Base-by-base conservation (phyloP, 2,797 vertebrate species). In the Remorina albescens region DNA sequence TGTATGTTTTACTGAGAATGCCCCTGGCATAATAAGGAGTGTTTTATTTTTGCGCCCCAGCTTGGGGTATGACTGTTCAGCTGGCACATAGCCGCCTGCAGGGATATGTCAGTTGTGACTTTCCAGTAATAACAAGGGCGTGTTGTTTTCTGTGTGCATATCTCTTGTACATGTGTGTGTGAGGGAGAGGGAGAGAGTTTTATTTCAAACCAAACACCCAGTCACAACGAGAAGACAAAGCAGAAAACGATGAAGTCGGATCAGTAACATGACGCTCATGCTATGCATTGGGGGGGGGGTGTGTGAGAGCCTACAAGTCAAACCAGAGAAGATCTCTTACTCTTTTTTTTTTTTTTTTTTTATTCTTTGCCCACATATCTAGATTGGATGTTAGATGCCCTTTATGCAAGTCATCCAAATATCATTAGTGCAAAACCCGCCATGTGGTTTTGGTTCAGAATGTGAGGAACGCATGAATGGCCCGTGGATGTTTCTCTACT, bases 121-220 rank as follows among this genome's bases (percentile, higher is more conserved):
- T 90, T 91, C 89, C 90, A 91, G 86, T 86, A 90, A 92, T 86
- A 91, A 92, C 87, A 93, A 88, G 90, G 89, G 82, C 74, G 87
- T 88, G 85, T 89, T 91, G 84, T 90, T 90, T 78, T 91, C 80
- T 83, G 75, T 83, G 81, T 68, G 78, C 73, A 72, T 86, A 84
- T 88, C 84, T 88, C 60, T 26, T 46, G 64, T 74, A 49, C 44
- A 26, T 76, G 34, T 78, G 66, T 69, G 69, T 73, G 66, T 69
- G 73, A 59, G 41, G 56, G n/a, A 59, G 51, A 42, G 54, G 58
- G 21, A 49, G 46, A 51, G 75, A 50, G 64, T 85, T 87, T 81
- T 53, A 81, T 87, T 85, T 88, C 85, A 83, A 86, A 74, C 86
- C 16, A 81, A 89, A 88, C 80, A 78, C 71, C 26, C 68, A 60